Percentiles rank a stretch among this genome's conserved stretches.
phyloP scores from a whole-genome alignment of 2,113 vertebrate genomes.

The Camelus dromedarius region DNA sequence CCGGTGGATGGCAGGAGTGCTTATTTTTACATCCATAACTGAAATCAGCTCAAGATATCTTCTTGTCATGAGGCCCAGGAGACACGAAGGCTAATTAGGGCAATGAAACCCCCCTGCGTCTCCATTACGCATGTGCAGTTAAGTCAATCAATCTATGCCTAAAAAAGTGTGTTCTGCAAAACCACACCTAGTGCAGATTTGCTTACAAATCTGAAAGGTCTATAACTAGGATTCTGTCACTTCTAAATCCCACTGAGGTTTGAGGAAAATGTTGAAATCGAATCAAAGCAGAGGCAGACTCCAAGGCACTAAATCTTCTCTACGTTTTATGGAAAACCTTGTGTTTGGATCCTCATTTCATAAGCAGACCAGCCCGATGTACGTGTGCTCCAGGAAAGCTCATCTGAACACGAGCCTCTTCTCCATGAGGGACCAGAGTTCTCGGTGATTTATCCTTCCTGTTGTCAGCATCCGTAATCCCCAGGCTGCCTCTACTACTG shows the following conservation, averaged over 20 bases:
- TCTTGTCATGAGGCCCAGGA: no score
- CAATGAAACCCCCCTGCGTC: not conserved
- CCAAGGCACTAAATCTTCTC: not conserved
- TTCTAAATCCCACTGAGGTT: not conserved
- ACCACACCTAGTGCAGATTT: accelerated
- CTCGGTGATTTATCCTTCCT: not conserved
- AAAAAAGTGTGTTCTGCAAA: not conserved
- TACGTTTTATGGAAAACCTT: not conserved
- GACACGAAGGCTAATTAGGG: not conserved
- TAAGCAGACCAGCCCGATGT: accelerated
- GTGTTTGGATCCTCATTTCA: not conserved
- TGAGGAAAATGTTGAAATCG: not conserved
- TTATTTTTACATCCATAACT: not conserved
- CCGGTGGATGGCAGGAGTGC: accelerated
- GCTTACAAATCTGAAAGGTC: not conserved
- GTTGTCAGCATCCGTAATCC: accelerated
- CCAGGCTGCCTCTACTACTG: not conserved
- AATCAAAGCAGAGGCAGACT: not conserved
- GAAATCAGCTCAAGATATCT: not conserved
- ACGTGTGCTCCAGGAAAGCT: not conserved
- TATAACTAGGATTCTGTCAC: not conserved
- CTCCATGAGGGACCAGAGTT: accelerated
- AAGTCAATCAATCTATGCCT: not conserved
- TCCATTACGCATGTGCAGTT: accelerated
- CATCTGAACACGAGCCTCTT: accelerated